Evolutionary conservation across 1,140 invertebrate species (phyloP).

Genomic region (Eciton burchellii): DNA sequence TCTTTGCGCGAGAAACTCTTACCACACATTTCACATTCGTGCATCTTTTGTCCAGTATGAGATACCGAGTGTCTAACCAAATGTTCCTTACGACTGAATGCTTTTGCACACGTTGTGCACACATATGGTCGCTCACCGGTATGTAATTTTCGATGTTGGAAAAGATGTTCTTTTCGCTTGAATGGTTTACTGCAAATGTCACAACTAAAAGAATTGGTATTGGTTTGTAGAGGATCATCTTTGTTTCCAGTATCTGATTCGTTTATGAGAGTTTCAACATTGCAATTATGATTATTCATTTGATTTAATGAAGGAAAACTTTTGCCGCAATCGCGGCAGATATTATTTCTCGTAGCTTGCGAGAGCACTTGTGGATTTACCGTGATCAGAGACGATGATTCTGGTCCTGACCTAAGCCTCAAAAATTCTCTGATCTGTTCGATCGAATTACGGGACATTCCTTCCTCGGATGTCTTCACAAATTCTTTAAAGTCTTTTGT

Average conservation of each 20-base stretch:
- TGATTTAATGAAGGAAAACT: conserved; percentile 77
- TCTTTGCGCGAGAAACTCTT: conserved; percentile 92
- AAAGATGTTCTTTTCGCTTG: conserved; percentile 88
- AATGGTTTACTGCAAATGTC: conserved; percentile 87
- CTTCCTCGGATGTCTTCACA: conserved; percentile 79
- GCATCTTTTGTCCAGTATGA: conserved; percentile 91
- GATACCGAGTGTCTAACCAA: conserved; percentile 90
- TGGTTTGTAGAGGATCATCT: conserved; percentile 74
- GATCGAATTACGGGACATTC: conserved; percentile 80
- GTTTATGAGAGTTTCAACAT: conserved; percentile 71
- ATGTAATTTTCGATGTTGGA: conserved; percentile 89
- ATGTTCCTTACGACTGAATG: conserved; percentile 91
- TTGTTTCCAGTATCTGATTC: conserved; percentile 76
- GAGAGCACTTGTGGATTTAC: conserved; percentile 82
- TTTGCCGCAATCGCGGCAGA: conserved; percentile 83
- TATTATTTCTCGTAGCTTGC: conserved; percentile 79
- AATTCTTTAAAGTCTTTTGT: conserved; percentile 81
- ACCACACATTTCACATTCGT: conserved; percentile 91
- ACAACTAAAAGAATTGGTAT: conserved; percentile 84
- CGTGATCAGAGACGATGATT: conserved; percentile 80
- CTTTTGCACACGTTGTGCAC: conserved; percentile 89
- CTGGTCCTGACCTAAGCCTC: conserved; percentile 80
- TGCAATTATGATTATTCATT: conserved; percentile 80
- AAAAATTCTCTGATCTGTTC: conserved; percentile 84
- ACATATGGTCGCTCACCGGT: conserved; percentile 92